Conservation (phyloP, 1,140 invertebrate genomes). For the Pachypsylla venusta region DNA sequence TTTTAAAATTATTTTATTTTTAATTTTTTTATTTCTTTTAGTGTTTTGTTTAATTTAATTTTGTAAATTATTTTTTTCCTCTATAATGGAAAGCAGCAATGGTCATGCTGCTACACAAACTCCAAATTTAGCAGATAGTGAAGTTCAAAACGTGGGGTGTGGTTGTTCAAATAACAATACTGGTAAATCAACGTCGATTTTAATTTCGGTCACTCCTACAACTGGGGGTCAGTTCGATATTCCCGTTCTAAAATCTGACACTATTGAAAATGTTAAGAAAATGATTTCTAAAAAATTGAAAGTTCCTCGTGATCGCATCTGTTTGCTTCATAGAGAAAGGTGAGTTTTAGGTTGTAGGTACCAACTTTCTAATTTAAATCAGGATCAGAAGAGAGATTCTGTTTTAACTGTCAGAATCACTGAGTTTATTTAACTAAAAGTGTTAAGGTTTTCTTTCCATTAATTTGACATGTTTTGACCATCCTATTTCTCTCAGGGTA, state of each 20-base stretch:
- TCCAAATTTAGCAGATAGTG: constrained; percentile 17
- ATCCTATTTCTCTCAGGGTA: no score
- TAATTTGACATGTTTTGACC: no score
- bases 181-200: background rate
- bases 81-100: constrained; percentile 21
- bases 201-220: constrained; percentile 68
- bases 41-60: no score
- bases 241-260: constrained; percentile 56
- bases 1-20: no score
- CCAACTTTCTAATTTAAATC: constrained; percentile 8
- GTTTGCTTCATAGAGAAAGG: constrained; percentile 80
- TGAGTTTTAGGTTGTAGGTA: constrained; percentile 35
- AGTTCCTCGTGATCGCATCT: constrained; percentile 82
- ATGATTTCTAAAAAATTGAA: constrained; percentile 79
- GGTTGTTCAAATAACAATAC: constrained; percentile 37
- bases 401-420: no score
- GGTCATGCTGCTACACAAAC: constrained; percentile 20
- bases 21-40: no score
- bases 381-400: no score
- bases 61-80: no score
- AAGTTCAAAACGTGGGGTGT: constrained; percentile 18
- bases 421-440: no score
- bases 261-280: constrained; percentile 76
- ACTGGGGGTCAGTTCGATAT: constrained; percentile 80
- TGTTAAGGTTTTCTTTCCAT: no score